phyloP scores from a whole-genome alignment of 2,888 invertebrate genomes.

The Epirrhoe alternata region DNA sequence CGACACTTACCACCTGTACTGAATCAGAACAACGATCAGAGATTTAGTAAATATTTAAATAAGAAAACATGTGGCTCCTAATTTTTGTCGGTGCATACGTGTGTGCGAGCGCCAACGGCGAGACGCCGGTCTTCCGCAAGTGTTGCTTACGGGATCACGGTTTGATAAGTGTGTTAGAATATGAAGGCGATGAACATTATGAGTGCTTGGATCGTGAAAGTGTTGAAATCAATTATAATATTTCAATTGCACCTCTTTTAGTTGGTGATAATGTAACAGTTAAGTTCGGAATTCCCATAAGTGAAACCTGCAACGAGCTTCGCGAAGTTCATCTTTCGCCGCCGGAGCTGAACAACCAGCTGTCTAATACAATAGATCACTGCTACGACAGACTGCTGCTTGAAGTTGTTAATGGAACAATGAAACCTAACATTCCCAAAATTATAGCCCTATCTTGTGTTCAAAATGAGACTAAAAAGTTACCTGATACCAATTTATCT shows the following conservation, averaged over 20 bases:
- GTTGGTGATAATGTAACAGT: conserved; percentile 58
- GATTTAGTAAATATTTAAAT: conserved; percentile 40
- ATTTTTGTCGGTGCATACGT: conserved; percentile 57
- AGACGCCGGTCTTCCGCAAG: conserved; percentile 65
- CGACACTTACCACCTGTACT: conserved; percentile 71
- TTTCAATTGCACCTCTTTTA: conserved; percentile 59
- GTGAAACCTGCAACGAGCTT: conserved; percentile 54
- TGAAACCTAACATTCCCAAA: conserved; percentile 64
- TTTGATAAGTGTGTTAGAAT: conserved; percentile 61
- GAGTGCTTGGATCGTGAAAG: conserved; percentile 62
- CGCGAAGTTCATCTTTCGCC: conserved; percentile 51
- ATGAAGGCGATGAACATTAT: conserved; percentile 51
- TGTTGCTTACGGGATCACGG: conserved; percentile 69
- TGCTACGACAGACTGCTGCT: conserved; percentile 70
- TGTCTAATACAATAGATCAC: conserved; percentile 41
- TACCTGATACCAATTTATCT: conserved; percentile 46
- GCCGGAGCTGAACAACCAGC: conserved; percentile 48
- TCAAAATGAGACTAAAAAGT: conserved; percentile 51
- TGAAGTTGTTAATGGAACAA: conserved; percentile 62
- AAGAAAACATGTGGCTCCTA: conserved; percentile 60
- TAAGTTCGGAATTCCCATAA: conserved; percentile 60
- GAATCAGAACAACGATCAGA: conserved; percentile 49
- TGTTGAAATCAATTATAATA: conserved; percentile 53
- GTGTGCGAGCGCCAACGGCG: conserved; percentile 49
- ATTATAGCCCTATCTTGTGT: conserved; percentile 65